Evolutionary conservation across 2,797 vertebrate species (phyloP), one percentile per base, ranked within the genome.

Genomic region (Epinephelus coioides): DNA sequence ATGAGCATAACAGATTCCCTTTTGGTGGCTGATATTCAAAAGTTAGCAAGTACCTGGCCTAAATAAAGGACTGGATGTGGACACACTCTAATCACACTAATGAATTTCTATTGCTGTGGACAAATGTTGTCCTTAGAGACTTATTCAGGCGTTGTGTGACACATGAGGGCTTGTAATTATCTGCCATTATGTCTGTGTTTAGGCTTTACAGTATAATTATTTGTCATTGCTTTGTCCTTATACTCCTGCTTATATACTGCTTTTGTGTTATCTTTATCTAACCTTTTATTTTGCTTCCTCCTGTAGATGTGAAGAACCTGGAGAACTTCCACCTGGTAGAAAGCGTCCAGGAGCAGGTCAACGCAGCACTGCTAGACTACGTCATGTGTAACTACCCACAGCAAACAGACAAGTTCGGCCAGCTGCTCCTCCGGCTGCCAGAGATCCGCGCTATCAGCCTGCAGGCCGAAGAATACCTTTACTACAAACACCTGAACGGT

Each of bases 401-500:
- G 94, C 98, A 99, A 87, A 97, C 97, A 10, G 98, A 99, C 94
- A 98, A 98, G 94, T 99, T 98, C 14, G 97, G 97, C 78, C 98
- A 99, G 93, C 96, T 99, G 51, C 97, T 99, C 69, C 96, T 99
- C 49, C 95, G 98, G 85, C 96, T 99, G 62, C 98, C 98, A 0
- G 98, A 99, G 94, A 98, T 99, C 93, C 96, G 98, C 21, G 97
- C 97, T 76, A 97, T 99, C 95, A 99, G 98, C 89, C 94, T 98
- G 95, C 98, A 99, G 95, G 98, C 98, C 0, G 98, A 99, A 94
- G 98, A 99, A 92, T 99, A 99, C 93, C 97, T 99, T 74, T 99
- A 99, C 88, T 98, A 98, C 94, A 99, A 99, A 94, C 98, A 99
- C 94, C 97, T 99, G 93, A 98, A 98, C 0, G 98, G 98, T n/a